phyloP scores from a whole-genome alignment of 2,888 invertebrate species.

The Bombylius discolor region DNA sequence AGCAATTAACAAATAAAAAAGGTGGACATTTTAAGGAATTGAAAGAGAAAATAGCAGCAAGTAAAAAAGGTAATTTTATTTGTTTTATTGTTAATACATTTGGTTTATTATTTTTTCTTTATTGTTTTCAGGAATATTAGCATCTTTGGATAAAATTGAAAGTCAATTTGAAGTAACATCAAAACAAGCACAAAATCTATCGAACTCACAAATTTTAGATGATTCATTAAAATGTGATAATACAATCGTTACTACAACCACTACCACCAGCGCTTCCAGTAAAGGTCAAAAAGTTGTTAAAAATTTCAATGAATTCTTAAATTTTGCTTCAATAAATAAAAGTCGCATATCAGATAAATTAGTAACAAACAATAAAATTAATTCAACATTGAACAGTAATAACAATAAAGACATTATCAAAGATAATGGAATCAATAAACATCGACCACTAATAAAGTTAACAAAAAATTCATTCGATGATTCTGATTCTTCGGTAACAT shows the following conservation, averaged over 20 bases:
- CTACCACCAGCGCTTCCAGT: too few species aligned
- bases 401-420: neutral
- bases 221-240: slow-evolving; percentile 2
- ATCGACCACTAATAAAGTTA: slow-evolving; percentile 37
- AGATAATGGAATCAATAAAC: slow-evolving; percentile 5
- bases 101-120: neutral
- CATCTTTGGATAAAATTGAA: slow-evolving; percentile 47
- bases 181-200: neutral
- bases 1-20: slow-evolving; percentile 27
- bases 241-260: too few species aligned
- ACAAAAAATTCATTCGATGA: slow-evolving; percentile 38
- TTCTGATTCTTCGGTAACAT: slow-evolving; percentile 36
- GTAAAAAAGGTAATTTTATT: slow-evolving; percentile 30
- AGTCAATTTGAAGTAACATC: slow-evolving; percentile 30
- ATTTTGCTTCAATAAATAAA: slow-evolving; percentile 57
- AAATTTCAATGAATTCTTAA: slow-evolving; percentile 74
- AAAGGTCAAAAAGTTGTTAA: slow-evolving; percentile 46
- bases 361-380: slow-evolving; percentile 8
- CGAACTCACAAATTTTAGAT: neutral
- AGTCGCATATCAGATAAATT: slow-evolving; percentile 38
- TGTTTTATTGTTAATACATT: neutral
- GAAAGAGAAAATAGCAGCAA: slow-evolving; percentile 41
- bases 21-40: slow-evolving; percentile 43
- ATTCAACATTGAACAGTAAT: neutral
- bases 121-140: slow-evolving; percentile 35